These are phyloP conservation scores for Hemiprocne comata DNA, from an alignment of 2,113 vertebrate genomes.

Conservation along the genomic window DNA sequence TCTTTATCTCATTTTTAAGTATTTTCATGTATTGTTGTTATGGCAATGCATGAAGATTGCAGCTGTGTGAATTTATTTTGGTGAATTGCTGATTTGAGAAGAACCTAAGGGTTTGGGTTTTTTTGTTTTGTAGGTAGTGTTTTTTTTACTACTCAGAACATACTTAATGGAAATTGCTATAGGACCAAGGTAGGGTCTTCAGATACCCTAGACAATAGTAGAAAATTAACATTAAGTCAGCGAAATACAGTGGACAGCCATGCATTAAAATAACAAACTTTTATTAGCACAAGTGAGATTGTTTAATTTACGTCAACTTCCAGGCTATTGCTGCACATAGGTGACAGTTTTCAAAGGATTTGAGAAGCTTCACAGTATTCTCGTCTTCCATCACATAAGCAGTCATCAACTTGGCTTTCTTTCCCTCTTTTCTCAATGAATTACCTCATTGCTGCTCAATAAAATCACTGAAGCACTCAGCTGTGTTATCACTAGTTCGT, in stretches of 20 bases:
- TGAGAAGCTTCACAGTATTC: not conserved
- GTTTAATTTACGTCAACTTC: not conserved
- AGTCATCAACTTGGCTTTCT: not conserved
- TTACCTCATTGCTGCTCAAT: slow-evolving; percentile 11
- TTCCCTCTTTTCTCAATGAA: not conserved
- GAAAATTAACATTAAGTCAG: not conserved
- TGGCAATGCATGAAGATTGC: not conserved
- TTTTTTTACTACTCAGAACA: not conserved
- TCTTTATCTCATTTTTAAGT: slow-evolving; percentile 20
- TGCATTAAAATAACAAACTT: not conserved
- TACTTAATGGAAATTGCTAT: not conserved
- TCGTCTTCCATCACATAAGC: not conserved
- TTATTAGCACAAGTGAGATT: not conserved
- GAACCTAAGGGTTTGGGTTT: not conserved
- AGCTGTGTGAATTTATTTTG: not conserved
- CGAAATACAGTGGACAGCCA: not conserved
- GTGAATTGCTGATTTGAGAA: not conserved
- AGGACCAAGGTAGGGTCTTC: not conserved
- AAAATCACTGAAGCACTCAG: not conserved
- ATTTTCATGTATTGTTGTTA: not conserved
- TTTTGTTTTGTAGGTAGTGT: not conserved
- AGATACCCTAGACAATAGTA: not conserved
- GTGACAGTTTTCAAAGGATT: not conserved
- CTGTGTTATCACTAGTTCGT: not conserved
- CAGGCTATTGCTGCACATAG: not conserved